Conservation (phyloP, 2,888 invertebrate species). For the Nineta flava region DNA sequence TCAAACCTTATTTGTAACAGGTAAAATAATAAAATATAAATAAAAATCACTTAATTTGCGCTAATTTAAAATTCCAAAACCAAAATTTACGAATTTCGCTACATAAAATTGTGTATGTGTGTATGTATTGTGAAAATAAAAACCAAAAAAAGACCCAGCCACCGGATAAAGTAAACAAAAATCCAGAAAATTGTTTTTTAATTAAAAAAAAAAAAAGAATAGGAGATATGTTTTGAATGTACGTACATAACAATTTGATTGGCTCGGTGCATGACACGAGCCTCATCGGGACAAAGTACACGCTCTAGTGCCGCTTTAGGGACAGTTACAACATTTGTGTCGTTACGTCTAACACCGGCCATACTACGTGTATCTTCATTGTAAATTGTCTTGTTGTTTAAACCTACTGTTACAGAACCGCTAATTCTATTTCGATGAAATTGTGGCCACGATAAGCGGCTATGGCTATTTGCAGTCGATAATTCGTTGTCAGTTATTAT, state of each 20-base stretch:
- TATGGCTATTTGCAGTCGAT: conserved; percentile 30
- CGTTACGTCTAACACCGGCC: conserved; percentile 26
- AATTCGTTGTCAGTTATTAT: conserved; percentile 32
- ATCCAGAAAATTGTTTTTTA: no score
- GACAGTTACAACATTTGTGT: conserved; percentile 23
- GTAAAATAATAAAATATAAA: no score
- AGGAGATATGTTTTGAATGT: conserved; percentile 11
- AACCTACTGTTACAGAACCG: conserved; percentile 3
- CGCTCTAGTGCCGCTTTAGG: conserved; percentile 33
- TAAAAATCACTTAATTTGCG: no score
- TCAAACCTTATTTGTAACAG: no score
- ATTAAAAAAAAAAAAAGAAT: conserved; percentile 1
- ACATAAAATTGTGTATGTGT: no score
- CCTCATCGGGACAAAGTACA: conserved; percentile 52
- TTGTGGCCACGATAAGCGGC: conserved; percentile 41
- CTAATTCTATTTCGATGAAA: conserved; percentile 20
- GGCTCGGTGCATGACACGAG: conserved; percentile 69
- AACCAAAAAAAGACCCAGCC: conserved; percentile 7
- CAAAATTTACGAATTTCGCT: no score
- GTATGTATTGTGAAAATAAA: no score
- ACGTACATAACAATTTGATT: conserved; percentile 81
- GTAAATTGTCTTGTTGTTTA: conserved; percentile 16
- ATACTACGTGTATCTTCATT: conserved; percentile 18
- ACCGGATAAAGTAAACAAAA: neutral
- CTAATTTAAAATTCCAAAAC: no score